Percentiles rank a stretch among this genome's conserved stretches.
Conservation (phyloP, 2,113 vertebrate genomes). For the Crotophaga sulcirostris region DNA sequence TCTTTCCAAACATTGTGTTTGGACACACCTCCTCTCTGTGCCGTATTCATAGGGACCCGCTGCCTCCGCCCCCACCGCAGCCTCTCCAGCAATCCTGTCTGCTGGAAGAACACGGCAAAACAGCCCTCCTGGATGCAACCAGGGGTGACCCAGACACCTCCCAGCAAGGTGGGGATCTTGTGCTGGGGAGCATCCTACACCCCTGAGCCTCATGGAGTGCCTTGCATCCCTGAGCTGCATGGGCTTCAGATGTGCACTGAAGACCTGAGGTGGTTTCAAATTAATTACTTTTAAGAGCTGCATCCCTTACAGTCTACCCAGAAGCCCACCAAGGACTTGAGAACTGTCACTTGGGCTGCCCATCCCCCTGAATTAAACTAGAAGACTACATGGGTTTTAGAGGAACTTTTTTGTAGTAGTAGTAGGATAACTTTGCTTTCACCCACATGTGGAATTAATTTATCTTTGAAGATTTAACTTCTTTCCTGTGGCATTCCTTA, state of each 20-base stretch:
- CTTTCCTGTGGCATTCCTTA: slow-evolving; percentile 69
- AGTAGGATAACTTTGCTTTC: slow-evolving; percentile 72
- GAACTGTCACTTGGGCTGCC: background rate
- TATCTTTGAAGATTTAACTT: slow-evolving; percentile 74
- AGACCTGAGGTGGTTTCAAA: background rate
- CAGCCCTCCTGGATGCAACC: background rate
- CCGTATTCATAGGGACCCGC: accelerated
- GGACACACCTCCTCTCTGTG: slow-evolving; percentile 45
- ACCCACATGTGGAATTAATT: slow-evolving; percentile 83
- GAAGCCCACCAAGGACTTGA: background rate
- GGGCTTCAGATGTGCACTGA: background rate
- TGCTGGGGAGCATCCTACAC: background rate
- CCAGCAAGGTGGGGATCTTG: background rate
- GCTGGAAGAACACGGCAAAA: background rate
- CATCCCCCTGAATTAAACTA: background rate
- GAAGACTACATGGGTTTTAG: background rate
- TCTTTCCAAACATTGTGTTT: background rate
- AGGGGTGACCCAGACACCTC: background rate
- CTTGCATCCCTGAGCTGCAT: no score
- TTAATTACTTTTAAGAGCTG: background rate
- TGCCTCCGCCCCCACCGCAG: slow-evolving; percentile 7
- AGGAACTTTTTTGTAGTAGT: slow-evolving; percentile 31
- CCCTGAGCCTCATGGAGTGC: background rate
- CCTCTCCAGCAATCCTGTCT: background rate
- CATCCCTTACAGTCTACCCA: background rate